Evolutionary conservation across 2,888 invertebrate genomes (phyloP).

Genomic region (Hipparchia semele): DNA sequence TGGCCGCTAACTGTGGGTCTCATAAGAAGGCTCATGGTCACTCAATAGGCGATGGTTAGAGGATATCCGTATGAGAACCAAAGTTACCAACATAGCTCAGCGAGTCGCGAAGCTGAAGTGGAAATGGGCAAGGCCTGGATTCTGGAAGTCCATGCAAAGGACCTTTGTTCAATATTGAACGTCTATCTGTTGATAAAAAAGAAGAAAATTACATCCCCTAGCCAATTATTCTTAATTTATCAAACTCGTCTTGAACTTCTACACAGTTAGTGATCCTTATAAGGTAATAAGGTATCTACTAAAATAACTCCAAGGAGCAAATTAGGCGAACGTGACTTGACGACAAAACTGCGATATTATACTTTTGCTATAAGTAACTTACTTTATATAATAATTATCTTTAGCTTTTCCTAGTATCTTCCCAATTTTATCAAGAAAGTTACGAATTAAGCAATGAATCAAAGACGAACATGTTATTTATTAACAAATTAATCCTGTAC

Average conservation of each 20-base stretch:
- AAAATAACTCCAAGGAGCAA: slow-evolving; percentile 28
- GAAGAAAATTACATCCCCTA: not conserved
- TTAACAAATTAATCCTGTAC: too few relatives aligned
- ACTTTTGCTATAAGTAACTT: slow-evolving; percentile 15
- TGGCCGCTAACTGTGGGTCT: too few relatives aligned
- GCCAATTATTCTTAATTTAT: slow-evolving; percentile 23
- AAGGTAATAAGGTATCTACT: slow-evolving; percentile 4
- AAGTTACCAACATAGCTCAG: too few relatives aligned
- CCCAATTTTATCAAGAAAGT: not conserved
- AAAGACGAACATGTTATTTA: too few relatives aligned
- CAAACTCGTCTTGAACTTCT: slow-evolving; percentile 4
- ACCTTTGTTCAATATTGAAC: too few relatives aligned
- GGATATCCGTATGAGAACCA: too few relatives aligned
- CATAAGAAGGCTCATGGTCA: too few relatives aligned
- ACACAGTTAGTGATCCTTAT: slow-evolving; percentile 1
- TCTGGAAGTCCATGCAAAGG: too few relatives aligned
- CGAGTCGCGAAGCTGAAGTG: too few relatives aligned
- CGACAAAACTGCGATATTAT: slow-evolving; percentile 15
- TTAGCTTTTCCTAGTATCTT: not conserved
- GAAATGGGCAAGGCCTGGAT: too few relatives aligned
- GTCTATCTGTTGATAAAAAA: too few relatives aligned
- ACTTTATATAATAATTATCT: slow-evolving; percentile 20
- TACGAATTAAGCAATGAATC: not conserved
- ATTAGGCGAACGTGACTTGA: slow-evolving; percentile 25
- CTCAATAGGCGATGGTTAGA: too few relatives aligned